Percentiles rank a stretch among this genome's conserved stretches.
phyloP scores from a whole-genome alignment of 2,113 vertebrate species.

The Mixornis gularis region DNA sequence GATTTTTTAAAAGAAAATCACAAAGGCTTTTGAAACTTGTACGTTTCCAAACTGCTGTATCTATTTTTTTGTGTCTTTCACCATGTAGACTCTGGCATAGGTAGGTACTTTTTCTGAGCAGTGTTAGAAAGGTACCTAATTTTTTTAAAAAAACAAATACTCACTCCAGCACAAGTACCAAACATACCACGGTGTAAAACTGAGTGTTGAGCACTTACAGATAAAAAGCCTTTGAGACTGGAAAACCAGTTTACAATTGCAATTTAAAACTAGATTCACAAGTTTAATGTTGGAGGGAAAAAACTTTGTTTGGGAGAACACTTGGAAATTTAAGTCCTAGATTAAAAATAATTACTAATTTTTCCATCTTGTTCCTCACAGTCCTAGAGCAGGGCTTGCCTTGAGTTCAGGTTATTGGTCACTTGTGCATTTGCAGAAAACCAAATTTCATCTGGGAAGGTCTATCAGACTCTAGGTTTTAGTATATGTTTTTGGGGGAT shows the following conservation, averaged over 20 bases:
- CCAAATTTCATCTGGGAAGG: background rate
- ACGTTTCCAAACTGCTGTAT: background rate
- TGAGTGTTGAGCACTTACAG: background rate
- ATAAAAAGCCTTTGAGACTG: background rate
- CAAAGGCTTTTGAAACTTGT: background rate
- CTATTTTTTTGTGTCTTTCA: background rate
- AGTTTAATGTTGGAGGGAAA: background rate
- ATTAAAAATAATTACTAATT: background rate
- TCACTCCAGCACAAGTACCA: accelerated
- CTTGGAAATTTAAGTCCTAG: background rate
- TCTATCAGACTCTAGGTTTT: background rate
- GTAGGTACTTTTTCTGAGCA: background rate
- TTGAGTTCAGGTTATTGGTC: background rate
- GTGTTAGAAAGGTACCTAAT: background rate
- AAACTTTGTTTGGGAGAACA: background rate
- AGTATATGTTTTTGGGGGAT: background rate
- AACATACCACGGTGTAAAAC: background rate
- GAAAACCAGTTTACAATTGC: background rate
- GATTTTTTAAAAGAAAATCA: background rate
- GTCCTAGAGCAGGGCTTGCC: background rate
- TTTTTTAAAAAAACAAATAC: background rate
- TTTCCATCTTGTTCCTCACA: background rate
- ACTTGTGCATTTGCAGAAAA: background rate
- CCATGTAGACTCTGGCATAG: background rate
- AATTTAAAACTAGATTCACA: background rate